Conservation (phyloP, 2,888 invertebrate genomes). For the Noctua fimbriata region DNA sequence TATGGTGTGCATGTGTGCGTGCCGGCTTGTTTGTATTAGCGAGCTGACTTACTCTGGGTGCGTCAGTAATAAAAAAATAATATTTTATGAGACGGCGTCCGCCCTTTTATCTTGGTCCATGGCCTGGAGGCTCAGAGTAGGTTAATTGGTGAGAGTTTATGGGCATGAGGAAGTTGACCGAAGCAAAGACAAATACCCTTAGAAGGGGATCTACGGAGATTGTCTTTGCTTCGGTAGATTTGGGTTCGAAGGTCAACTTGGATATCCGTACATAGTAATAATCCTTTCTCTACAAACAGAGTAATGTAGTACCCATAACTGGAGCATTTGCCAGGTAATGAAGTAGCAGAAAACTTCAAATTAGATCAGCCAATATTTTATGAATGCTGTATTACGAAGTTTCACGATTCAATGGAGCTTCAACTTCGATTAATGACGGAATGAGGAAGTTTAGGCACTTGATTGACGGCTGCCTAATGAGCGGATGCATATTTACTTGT, state of each 20-base stretch:
- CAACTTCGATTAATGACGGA: constrained; percentile 41
- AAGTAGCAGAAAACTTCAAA: constrained; percentile 30
- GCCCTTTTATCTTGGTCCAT: too few relatives aligned
- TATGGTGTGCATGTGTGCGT: too few relatives aligned
- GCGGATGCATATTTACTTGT: constrained; percentile 14
- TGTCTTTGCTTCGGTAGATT: background rate
- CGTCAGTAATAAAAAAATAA: too few relatives aligned
- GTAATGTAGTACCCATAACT: background rate
- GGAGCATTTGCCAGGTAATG: constrained; percentile 1
- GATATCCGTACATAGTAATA: background rate
- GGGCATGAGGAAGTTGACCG: background rate
- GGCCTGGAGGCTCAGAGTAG: background rate
- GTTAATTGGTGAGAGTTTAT: background rate
- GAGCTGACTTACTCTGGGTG: too few relatives aligned
- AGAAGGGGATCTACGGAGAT: background rate
- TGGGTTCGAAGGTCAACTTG: background rate
- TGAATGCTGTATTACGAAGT: constrained; percentile 36
- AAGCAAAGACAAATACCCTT: background rate
- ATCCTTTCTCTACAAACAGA: background rate
- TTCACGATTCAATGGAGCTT: constrained; percentile 47
- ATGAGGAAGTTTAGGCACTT: constrained; percentile 39
- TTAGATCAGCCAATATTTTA: constrained; percentile 44
- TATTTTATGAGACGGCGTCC: too few relatives aligned
- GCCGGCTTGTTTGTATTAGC: too few relatives aligned
- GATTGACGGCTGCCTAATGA: constrained; percentile 44